A percentile compares a stretch with the other conserved stretches of the same genome.
Conservation (phyloP, 1,140 invertebrate species). For the Drosophila pectinifera region DNA sequence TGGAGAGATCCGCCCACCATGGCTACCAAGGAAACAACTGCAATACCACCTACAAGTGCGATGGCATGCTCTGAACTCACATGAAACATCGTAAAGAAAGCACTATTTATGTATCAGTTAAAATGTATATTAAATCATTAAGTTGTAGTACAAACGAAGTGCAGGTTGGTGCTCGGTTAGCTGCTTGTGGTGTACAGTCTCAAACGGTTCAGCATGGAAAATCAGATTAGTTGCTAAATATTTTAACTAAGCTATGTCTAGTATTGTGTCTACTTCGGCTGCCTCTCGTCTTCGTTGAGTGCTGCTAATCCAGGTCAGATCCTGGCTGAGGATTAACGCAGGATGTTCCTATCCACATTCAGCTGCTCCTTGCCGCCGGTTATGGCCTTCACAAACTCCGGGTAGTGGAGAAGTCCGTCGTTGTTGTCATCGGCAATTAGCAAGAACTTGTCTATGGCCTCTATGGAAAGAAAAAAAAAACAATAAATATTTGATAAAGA, state of each 20-base stretch:
- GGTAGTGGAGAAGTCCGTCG: constrained; percentile 92
- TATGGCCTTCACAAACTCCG: constrained; percentile 88
- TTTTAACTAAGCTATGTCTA: constrained; percentile 66
- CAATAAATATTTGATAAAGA: not conserved
- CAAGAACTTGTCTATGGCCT: constrained; percentile 91
- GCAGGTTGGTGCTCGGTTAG: constrained; percentile 34
- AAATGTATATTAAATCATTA: constrained; percentile 47
- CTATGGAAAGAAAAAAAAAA: constrained; percentile 82
- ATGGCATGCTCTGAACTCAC: constrained; percentile 48
- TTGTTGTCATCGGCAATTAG: constrained; percentile 91
- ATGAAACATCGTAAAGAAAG: not conserved
- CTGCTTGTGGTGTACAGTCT: constrained; percentile 65
- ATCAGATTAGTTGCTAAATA: constrained; percentile 54
- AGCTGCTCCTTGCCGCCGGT: constrained; percentile 68
- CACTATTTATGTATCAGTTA: constrained; percentile 46
- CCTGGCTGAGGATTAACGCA: constrained; percentile 45
- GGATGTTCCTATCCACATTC: constrained; percentile 54
- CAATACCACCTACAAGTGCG: constrained; percentile 70
- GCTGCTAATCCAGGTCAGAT: not conserved
- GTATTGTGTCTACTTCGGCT: constrained; percentile 58
- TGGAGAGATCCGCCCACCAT: constrained; percentile 76
- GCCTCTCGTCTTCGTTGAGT: not conserved
- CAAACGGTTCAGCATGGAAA: constrained; percentile 49
- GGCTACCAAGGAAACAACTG: constrained; percentile 72
- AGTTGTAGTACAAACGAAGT: constrained; percentile 65